Conservation (phyloP, 1,140 invertebrate species). For the Himalopsyche phryganea region DNA sequence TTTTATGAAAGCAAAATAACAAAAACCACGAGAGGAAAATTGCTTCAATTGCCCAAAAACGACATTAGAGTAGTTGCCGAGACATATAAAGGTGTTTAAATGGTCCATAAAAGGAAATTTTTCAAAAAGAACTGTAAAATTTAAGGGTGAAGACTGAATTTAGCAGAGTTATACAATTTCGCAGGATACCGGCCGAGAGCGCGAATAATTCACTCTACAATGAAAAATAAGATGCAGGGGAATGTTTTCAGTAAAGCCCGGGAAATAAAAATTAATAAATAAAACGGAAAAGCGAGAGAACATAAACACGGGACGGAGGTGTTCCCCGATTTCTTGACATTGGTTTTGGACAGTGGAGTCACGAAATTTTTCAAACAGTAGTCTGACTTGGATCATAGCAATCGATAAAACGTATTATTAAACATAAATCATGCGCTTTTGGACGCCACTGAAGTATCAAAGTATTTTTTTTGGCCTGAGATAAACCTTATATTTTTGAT, state of each 20-base stretch:
- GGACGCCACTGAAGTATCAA: no score
- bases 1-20: no score
- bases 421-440: no score
- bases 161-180: slow-evolving; percentile 6
- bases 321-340: slow-evolving; percentile 5
- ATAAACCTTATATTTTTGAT: no score
- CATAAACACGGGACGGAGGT: slow-evolving; percentile 12
- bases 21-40: no score
- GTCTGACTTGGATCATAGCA: no score
- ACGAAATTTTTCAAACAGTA: no score
- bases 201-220: background rate
- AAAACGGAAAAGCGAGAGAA: slow-evolving; percentile 5
- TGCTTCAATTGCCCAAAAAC: no score
- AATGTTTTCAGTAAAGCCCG: background rate
- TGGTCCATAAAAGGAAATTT: background rate
- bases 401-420: no score
- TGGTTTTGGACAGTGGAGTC: no score
- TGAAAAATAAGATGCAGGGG: slow-evolving; percentile 1
- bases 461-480: no score
- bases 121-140: background rate
- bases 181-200: background rate
- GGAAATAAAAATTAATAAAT: slow-evolving; percentile 20
- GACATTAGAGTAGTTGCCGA: no score
- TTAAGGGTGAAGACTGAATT: background rate
- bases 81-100: slow-evolving; percentile 1